Base-by-base conservation (phyloP, 2,797 vertebrate species). In the Hyperoplus immaculatus region DNA sequence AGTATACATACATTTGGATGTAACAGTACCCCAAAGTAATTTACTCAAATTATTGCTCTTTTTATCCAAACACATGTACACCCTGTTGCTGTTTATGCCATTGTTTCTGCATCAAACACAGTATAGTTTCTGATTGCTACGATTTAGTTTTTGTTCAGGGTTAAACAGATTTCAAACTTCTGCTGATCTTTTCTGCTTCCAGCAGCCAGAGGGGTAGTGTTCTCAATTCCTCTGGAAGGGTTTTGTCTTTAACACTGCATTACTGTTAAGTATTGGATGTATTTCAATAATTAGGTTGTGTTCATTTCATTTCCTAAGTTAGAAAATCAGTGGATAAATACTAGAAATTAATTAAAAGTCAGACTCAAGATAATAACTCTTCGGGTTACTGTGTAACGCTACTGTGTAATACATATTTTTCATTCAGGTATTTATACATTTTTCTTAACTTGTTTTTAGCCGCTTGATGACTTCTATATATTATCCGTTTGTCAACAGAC, bases 241-340 rank as follows among this genome's bases (percentile, higher is more conserved):
- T 87, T 85, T 68, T 60, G 57, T 81, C 78, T 74, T 68, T 55
- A 77, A 64, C 55, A 81, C 73, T 71, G 59, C 57, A 88, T 90
- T 70, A 72, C 16, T 64, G 69, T 72, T 83, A 78, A 90, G 88
- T 87, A 88, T 77, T 56, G 62, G 29, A 14, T 60, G 81, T 29
- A 60, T 67, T 77, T 61, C 43, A 78, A 86, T 36, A 75, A 80
- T 29, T 29, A 81, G 77, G 67, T 77, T 73, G 66, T 3, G 21
- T 64, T 69, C 71, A 83, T 53, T 58, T 66, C 80, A 89, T 85
- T 86, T 79, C 80, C 60, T 21, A 78, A 88, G 67, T 57, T 82
- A 66, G 65, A 84, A 51, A 63, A 85, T 87, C 65, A 88, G 56
- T 77, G 77, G 75, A 75, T 83, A 84, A 86, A 86, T 79, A 78